These are phyloP conservation scores for Nibea albiflora DNA, from an alignment of 2,113 vertebrate species.

Conservation along the genomic window DNA sequence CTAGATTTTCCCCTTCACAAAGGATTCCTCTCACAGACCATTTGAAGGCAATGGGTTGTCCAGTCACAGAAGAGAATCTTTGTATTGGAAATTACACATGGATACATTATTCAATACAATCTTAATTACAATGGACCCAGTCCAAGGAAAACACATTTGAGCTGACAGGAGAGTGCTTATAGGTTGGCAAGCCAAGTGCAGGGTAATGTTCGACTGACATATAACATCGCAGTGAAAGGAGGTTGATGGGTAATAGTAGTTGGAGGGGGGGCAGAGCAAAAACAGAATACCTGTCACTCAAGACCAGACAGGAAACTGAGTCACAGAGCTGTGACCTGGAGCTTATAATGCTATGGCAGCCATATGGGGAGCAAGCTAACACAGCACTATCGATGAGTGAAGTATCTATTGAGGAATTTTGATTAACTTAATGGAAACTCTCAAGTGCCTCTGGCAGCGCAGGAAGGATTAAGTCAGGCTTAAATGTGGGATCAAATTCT, in stretches of 20 bases:
- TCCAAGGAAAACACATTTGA: conserved; percentile 56
- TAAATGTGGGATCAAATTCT: not conserved
- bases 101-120: conserved; percentile 28
- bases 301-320: conserved; percentile 25
- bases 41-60: not conserved
- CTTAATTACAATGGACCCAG: conserved; percentile 31
- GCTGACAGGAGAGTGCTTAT: conserved; percentile 18
- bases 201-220: conserved; percentile 8
- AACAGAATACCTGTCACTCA: conserved; percentile 42
- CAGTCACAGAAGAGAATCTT: conserved; percentile 35
- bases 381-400: conserved; percentile 16
- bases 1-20: not conserved
- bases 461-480: not conserved
- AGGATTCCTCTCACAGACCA: conserved; percentile 21
- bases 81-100: conserved; percentile 23
- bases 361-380: conserved; percentile 21
- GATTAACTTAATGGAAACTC: not conserved
- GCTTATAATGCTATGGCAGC: conserved; percentile 21
- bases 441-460: not conserved
- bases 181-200: conserved; percentile 5
- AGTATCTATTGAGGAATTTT: not conserved
- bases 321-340: conserved; percentile 33
- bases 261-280: conserved; percentile 11
- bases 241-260: not conserved
- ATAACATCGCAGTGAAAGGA: conserved; percentile 25